Evolutionary conservation across 2,113 vertebrate species (phyloP).

Genomic region (Solea solea): DNA sequence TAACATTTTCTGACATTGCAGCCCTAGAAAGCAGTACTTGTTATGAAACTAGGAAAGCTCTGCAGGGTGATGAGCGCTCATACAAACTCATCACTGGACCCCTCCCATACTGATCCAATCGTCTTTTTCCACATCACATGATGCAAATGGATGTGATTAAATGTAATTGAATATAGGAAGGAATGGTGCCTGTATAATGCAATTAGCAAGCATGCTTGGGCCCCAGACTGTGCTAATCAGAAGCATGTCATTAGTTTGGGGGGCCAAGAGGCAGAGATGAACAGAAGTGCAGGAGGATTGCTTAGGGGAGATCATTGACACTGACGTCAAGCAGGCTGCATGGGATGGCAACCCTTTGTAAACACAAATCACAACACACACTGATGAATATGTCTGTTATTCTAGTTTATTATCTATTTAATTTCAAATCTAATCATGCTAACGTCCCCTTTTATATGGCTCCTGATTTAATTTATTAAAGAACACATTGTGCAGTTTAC

Average conservation of each 20-base stretch:
- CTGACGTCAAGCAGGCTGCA: conserved; percentile 64
- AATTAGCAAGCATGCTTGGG: conserved; percentile 64
- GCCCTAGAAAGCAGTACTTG: conserved; percentile 6
- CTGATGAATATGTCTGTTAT: neutral
- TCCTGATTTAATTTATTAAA: neutral
- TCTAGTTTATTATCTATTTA: neutral
- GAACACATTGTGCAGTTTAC: neutral
- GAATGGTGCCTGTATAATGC: conserved; percentile 76
- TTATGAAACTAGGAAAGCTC: conserved; percentile 17
- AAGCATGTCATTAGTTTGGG: conserved; percentile 64
- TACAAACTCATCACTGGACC: conserved; percentile 14
- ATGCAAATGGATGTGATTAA: conserved; percentile 77
- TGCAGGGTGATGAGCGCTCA: conserved; percentile 18
- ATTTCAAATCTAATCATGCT: neutral
- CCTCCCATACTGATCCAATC: conserved; percentile 23
- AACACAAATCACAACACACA: conserved; percentile 21
- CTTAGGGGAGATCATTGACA: conserved; percentile 42
- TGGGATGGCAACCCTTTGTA: conserved; percentile 46
- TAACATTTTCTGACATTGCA: too few species aligned
- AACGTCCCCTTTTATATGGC: neutral
- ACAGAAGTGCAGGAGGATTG: neutral
- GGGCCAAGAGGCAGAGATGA: conserved; percentile 33
- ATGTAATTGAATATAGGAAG: conserved; percentile 79
- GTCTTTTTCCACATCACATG: conserved; percentile 68
- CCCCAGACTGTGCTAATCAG: conserved; percentile 64